These are phyloP conservation scores for Lamellibrachia columna DNA, from an alignment of 2,888 invertebrate genomes.

Conservation along the genomic window DNA sequence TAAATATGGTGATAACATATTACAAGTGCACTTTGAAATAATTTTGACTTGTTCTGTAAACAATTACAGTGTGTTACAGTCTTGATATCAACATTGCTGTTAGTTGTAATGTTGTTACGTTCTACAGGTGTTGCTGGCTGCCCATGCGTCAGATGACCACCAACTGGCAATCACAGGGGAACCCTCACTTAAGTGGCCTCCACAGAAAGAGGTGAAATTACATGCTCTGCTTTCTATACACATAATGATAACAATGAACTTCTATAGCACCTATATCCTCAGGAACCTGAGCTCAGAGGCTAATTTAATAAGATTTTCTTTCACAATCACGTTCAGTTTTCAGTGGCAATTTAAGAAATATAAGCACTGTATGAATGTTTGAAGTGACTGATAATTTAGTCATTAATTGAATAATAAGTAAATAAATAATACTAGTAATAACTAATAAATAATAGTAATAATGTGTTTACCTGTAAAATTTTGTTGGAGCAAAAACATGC, in stretches of 20 bases:
- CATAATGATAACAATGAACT: not conserved
- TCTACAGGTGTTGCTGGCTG: slow-evolving; percentile 82
- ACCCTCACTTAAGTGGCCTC: slow-evolving; percentile 74
- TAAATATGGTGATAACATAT: no score
- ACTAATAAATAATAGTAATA: not conserved
- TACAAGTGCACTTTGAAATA: no score
- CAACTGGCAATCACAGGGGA: slow-evolving; percentile 85
- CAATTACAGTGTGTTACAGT: no score
- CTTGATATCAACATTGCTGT: not conserved
- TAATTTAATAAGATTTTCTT: no score
- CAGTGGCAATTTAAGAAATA: no score
- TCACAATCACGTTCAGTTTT: no score
- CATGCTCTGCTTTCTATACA: not conserved
- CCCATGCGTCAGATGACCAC: slow-evolving; percentile 87
- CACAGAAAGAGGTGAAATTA: slow-evolving; percentile 34
- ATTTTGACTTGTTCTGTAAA: no score
- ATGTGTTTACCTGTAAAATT: not conserved
- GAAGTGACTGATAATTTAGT: not conserved
- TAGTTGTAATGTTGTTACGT: not conserved
- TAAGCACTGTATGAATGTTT: no score
- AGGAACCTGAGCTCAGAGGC: no score
- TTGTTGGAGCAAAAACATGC: not conserved
- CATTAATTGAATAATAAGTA: not conserved
- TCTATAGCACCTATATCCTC: no score
- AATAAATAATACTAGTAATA: not conserved